Percentiles rank a stretch among this genome's conserved stretches.
Conservation (phyloP, 2,797 vertebrate genomes). For the Vultur gryphus region DNA sequence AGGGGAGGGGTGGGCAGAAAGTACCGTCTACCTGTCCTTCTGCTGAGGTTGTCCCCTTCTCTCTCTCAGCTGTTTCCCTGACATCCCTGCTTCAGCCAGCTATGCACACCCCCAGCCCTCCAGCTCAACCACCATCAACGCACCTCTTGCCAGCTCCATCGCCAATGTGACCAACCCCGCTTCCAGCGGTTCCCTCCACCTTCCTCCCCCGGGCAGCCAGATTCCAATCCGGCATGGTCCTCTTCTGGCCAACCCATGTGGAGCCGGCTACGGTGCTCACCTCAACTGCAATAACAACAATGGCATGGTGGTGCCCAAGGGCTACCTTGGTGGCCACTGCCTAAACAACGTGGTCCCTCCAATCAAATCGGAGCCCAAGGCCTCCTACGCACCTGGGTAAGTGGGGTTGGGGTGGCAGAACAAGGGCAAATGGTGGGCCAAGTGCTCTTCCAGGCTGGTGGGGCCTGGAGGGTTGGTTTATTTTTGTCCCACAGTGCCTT, state of each 20-base stretch:
- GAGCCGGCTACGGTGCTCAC: constrained; percentile 63
- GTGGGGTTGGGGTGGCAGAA: constrained; percentile 21
- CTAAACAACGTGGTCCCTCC: constrained; percentile 77
- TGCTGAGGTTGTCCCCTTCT: neutral
- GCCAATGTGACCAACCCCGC: constrained; percentile 70
- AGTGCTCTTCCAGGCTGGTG: neutral
- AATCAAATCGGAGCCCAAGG: constrained; percentile 92
- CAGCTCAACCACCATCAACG: constrained; percentile 65
- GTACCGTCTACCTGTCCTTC: neutral
- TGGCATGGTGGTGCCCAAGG: constrained; percentile 76
- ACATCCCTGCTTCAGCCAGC: constrained; percentile 76
- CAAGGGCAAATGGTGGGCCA: neutral
- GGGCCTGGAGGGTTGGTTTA: neutral
- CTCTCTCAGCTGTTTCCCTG: constrained; percentile 78
- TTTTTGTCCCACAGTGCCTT: neutral
- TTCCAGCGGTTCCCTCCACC: constrained; percentile 72
- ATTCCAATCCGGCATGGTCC: constrained; percentile 66
- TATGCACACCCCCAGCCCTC: constrained; percentile 86
- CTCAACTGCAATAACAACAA: constrained; percentile 83
- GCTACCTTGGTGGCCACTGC: constrained; percentile 83
- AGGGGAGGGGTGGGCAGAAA: neutral
- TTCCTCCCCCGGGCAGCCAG: constrained; percentile 78
- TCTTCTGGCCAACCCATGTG: constrained; percentile 69
- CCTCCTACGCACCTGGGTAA: constrained; percentile 89
- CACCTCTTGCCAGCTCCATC: constrained; percentile 13